Conservation (phyloP, 2,888 invertebrate species). For the Heliconius charithonia region DNA sequence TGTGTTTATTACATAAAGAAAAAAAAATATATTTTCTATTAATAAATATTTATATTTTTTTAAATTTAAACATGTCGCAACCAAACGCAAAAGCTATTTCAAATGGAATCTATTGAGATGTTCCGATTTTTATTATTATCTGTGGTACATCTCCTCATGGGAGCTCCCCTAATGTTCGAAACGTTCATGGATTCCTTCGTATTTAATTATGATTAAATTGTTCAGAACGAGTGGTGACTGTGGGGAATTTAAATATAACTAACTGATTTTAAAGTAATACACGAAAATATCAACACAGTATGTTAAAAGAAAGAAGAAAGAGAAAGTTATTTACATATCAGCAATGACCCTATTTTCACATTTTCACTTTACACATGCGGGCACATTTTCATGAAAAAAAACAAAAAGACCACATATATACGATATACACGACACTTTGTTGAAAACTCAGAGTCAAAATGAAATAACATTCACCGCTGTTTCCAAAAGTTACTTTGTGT, state of each 20-base stretch:
- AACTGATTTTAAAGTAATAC: too few species aligned
- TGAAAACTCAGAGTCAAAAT: conserved; percentile 9
- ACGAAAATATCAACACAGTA: neutral
- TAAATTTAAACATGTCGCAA: neutral
- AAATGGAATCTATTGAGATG: conserved; percentile 14
- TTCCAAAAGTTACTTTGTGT: conserved; percentile 9
- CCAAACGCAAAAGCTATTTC: neutral
- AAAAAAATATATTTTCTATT: neutral
- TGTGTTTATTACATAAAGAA: neutral
- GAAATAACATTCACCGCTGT: conserved; percentile 6
- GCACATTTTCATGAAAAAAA: conserved; percentile 3
- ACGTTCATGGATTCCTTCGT: conserved; percentile 11
- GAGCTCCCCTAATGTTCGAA: neutral
- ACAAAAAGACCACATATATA: neutral
- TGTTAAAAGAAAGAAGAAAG: too few species aligned
- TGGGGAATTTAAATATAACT: too few species aligned
- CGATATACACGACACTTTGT: too few species aligned
- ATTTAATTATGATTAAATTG: conserved; percentile 27
- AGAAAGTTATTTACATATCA: neutral
- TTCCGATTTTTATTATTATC: conserved; percentile 10
- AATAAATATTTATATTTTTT: neutral
- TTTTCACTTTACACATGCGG: neutral
- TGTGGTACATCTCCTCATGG: neutral
- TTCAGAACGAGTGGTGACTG: neutral
- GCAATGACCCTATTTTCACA: neutral